Percentiles rank a stretch among this genome's conserved stretches.
Evolutionary conservation across 2,888 invertebrate genomes (phyloP).

Genomic region (Villa cingulata): DNA sequence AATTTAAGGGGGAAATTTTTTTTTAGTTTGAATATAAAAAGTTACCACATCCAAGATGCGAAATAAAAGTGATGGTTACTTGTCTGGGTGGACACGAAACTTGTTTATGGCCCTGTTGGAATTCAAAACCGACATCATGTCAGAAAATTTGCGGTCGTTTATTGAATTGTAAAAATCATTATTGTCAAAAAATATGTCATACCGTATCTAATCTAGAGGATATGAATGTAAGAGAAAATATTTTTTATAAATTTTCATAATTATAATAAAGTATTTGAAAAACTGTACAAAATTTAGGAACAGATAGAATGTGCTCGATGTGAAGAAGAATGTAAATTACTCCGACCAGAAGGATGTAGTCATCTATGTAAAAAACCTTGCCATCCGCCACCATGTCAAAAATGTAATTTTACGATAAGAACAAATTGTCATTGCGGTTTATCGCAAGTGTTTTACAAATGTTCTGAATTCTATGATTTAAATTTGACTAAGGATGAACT

Average conservation of each 20-base stretch:
- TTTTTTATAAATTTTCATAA: too few species aligned
- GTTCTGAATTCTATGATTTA: conserved; percentile 48
- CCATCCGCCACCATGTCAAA: conserved; percentile 60
- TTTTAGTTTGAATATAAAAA: conserved; percentile 37
- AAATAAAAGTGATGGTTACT: conserved; percentile 51
- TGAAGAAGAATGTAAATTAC: conserved; percentile 44
- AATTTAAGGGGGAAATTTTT: not conserved
- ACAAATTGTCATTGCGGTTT: conserved; percentile 72
- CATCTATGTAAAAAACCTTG: conserved; percentile 60
- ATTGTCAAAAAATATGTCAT: conserved; percentile 61
- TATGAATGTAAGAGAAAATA: conserved; percentile 31
- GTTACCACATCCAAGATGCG: conserved; percentile 59
- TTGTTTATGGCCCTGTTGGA: conserved; percentile 51
- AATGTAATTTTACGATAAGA: conserved; percentile 56
- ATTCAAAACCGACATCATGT: conserved; percentile 61
- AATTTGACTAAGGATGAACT: conserved; percentile 36
- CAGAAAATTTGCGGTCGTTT: conserved; percentile 59
- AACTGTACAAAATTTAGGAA: too few species aligned
- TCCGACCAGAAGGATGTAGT: conserved; percentile 56
- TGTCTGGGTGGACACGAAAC: conserved; percentile 64
- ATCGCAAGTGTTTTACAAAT: conserved; percentile 59
- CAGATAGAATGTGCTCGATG: conserved; percentile 45
- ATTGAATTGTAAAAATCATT: conserved; percentile 67
- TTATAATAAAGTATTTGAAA: too few species aligned
- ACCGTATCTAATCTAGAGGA: conserved; percentile 39